phyloP scores from a whole-genome alignment of 2,113 vertebrate species.

The Hippocampus abdominalis region DNA sequence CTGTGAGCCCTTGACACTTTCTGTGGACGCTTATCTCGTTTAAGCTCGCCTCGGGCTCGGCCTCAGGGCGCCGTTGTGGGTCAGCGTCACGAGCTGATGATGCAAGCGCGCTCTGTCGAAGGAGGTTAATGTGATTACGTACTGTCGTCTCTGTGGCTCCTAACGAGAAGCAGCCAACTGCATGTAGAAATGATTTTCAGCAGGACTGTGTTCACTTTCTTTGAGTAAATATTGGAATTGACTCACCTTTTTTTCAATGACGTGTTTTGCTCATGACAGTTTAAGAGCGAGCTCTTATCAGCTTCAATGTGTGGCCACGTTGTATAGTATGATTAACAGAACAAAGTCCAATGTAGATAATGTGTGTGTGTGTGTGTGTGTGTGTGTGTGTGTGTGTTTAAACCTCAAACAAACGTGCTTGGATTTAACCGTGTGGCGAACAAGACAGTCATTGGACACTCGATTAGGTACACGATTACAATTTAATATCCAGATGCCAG shows the following conservation, averaged over 20 bases:
- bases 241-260: background rate
- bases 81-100: conserved; percentile 30
- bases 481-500: too few species aligned
- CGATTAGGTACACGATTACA: background rate
- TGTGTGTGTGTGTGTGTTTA: too few species aligned
- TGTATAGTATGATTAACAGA: background rate
- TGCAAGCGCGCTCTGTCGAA: conserved; percentile 29
- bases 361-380: too few species aligned
- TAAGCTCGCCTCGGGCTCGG: conserved; percentile 50
- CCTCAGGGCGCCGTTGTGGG: conserved; percentile 24
- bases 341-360: background rate
- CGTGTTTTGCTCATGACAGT: background rate
- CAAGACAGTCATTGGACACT: background rate
- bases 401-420: background rate
- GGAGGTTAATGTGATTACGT: conserved; percentile 54
- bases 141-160: conserved; percentile 8
- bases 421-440: background rate
- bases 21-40: conserved; percentile 52
- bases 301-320: background rate
- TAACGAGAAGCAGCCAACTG: conserved; percentile 16
- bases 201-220: background rate
- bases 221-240: background rate
- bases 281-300: background rate
- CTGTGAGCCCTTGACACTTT: conserved; percentile 49
- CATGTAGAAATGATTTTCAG: conserved; percentile 20